Percentiles rank a stretch among this genome's conserved stretches.
Conservation (phyloP, 64 coral and sea anemone species). For the Pocillopora damicornis region DNA sequence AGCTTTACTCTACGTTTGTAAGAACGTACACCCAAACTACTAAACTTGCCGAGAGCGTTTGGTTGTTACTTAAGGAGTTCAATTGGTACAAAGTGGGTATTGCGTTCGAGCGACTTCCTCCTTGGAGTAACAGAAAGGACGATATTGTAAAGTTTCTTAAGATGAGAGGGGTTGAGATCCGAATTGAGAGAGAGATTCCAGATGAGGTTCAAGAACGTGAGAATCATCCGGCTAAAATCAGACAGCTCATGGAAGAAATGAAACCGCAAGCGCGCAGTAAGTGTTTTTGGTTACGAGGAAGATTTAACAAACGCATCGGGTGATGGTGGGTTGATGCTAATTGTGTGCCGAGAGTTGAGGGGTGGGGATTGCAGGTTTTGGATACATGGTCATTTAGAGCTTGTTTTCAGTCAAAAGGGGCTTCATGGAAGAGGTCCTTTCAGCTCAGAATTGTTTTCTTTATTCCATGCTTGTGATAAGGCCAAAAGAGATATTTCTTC, state of each 20-base stretch:
- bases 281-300: neutral
- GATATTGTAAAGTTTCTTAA: neutral
- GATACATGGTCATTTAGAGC: no score
- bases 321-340: no score
- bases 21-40: conserved; percentile 27
- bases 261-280: conserved; percentile 16
- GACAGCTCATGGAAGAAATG: neutral
- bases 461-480: no score
- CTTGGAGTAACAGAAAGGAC: neutral
- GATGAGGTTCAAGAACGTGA: no score
- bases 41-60: conserved; percentile 1
- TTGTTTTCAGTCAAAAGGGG: no score
- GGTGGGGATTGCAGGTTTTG: no score
- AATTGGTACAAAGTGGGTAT: conserved; percentile 25
- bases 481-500: no score
- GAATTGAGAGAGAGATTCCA: neutral
- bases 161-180: neutral
- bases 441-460: no score
- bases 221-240: neutral
- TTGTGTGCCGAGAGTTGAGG: no score
- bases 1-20: conserved; percentile 24
- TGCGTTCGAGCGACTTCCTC: neutral
- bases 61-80: neutral
- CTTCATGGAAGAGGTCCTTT: no score
- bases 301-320: no score